phyloP scores from a whole-genome alignment of 2,888 invertebrate species.

The Criorhina ranunculi region DNA sequence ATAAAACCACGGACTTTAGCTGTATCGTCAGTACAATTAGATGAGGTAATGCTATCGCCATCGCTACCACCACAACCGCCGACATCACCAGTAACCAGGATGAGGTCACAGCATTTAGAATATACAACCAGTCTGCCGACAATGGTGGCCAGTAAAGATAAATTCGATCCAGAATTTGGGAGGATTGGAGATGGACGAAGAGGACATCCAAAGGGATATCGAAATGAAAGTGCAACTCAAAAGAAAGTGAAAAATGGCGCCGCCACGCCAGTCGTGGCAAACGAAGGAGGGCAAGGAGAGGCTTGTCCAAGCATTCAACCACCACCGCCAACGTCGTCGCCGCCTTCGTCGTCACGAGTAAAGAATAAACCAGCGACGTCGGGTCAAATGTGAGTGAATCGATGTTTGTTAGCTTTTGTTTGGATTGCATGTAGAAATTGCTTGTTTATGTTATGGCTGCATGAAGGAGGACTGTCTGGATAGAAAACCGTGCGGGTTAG shows the following conservation, averaged over 20 bases:
- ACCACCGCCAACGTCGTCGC: constrained; percentile 4
- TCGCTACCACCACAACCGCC: constrained; percentile 14
- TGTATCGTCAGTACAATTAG: constrained; percentile 41
- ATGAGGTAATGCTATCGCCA: constrained; percentile 51
- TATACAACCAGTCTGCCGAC: constrained; percentile 9
- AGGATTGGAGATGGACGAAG: constrained; percentile 5
- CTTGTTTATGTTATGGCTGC: constrained; percentile 46
- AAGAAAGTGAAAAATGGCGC: constrained; percentile 36
- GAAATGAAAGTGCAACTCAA: neutral
- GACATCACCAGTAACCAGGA: neutral
- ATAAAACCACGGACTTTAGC: constrained; percentile 32
- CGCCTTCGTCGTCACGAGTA: constrained; percentile 18
- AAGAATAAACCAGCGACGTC: constrained; percentile 24
- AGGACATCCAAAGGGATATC: constrained; percentile 24
- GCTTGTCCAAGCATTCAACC: constrained; percentile 41
- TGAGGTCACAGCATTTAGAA: constrained; percentile 57
- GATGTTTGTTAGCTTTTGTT: constrained; percentile 32
- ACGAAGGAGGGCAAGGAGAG: constrained; percentile 15
- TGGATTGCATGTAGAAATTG: constrained; percentile 32
- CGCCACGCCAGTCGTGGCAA: constrained; percentile 31
- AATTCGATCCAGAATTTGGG: constrained; percentile 21
- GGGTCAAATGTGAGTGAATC: constrained; percentile 65
- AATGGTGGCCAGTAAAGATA: constrained; percentile 24
- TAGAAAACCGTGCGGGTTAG: neutral
- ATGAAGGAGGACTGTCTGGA: constrained; percentile 5